Percentiles rank a stretch among this genome's conserved stretches.
Evolutionary conservation across 2,888 invertebrate species (phyloP).

Genomic region (Hartigia nigra): DNA sequence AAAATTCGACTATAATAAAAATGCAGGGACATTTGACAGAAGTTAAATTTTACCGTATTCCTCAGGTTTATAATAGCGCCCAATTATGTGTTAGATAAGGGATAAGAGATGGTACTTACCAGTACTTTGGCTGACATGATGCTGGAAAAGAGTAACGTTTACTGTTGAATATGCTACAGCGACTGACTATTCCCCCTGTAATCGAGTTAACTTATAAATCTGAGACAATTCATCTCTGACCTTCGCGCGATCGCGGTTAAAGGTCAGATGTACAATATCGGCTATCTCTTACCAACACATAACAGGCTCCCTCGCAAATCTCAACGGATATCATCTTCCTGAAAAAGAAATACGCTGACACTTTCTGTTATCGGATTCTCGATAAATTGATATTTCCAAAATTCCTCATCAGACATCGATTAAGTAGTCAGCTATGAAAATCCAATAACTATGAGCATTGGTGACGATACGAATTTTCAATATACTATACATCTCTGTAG

Average conservation of each 20-base stretch:
- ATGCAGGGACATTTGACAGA: not conserved
- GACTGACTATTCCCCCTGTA: constrained; percentile 44
- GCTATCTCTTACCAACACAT: constrained; percentile 30
- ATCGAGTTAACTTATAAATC: constrained; percentile 58
- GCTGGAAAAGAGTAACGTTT: constrained; percentile 16
- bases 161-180: constrained; percentile 37
- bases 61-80: not conserved
- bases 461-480: not conserved
- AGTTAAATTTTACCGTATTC: not conserved
- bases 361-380: not conserved
- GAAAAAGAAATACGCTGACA: not conserved
- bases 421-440: not conserved
- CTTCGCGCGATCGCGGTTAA: constrained; percentile 36
- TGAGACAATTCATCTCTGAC: constrained; percentile 55
- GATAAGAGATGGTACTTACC: constrained; percentile 31
- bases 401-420: too few species aligned
- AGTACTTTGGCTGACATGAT: constrained; percentile 37
- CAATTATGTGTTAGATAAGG: not conserved
- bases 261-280: constrained; percentile 30
- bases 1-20: not conserved
- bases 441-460: not conserved
- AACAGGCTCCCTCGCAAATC: not conserved
- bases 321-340: not conserved
- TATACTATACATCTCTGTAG: too few species aligned
- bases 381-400: not conserved